These are phyloP conservation scores for Vireo griseus DNA, from an alignment of 2,797 vertebrate species.

Conservation along the genomic window DNA sequence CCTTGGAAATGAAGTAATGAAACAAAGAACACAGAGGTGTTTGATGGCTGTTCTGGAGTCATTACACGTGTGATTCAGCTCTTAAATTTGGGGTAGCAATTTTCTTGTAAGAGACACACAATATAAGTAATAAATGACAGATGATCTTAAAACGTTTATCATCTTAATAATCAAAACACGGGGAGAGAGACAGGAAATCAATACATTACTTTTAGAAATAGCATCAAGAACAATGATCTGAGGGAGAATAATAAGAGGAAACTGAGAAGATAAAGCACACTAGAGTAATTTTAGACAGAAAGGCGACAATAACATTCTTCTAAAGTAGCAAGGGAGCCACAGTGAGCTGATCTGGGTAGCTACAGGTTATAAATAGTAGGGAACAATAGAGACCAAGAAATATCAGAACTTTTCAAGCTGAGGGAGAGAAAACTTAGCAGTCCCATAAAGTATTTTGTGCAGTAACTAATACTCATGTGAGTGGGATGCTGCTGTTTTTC, in stretches of 20 bases:
- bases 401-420: not conserved
- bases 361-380: slow-evolving; percentile 21
- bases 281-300: slow-evolving; percentile 22
- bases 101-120: not conserved
- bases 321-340: not conserved
- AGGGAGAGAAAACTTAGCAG: not conserved
- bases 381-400: not conserved
- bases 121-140: not conserved
- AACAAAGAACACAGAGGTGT: not conserved
- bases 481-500: not conserved
- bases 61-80: not conserved
- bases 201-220: slow-evolving; percentile 10
- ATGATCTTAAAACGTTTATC: not conserved
- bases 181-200: slow-evolving; percentile 25
- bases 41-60: not conserved
- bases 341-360: not conserved
- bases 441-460: not conserved
- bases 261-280: not conserved
- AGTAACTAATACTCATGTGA: not conserved
- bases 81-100: not conserved
- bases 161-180: not conserved
- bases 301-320: not conserved
- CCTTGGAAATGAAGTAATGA: not conserved
- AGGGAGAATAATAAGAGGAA: slow-evolving; percentile 42
- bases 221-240: slow-evolving; percentile 16